A percentile compares a stretch with the other conserved stretches of the same genome.
These are phyloP conservation scores for Takifugu bimaculatus DNA, from an alignment of 2,113 vertebrate genomes.

Conservation along the genomic window DNA sequence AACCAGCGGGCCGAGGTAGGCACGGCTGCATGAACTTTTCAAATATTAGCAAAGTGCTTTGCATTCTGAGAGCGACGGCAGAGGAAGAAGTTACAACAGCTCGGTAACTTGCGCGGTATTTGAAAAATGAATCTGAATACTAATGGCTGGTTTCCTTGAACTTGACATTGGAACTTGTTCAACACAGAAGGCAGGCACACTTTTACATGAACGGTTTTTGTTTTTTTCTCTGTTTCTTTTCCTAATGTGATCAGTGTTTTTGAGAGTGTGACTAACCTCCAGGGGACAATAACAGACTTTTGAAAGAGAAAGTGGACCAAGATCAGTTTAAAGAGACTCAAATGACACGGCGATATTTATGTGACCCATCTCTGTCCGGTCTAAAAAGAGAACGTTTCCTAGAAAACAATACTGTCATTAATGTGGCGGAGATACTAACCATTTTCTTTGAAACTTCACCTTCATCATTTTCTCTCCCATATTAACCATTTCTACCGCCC, in stretches of 20 bases:
- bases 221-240: too few species aligned
- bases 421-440: neutral
- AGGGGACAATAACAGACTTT: neutral
- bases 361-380: too few species aligned
- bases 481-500: neutral
- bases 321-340: too few species aligned
- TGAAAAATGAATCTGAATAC: constrained; percentile 32
- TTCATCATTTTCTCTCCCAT: constrained; percentile 2
- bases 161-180: constrained; percentile 10
- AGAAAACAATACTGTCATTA: neutral
- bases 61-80: constrained; percentile 31
- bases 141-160: constrained; percentile 23
- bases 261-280: neutral
- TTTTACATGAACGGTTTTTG: neutral
- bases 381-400: too few species aligned
- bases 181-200: constrained; percentile 1
- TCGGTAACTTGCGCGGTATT: constrained; percentile 9
- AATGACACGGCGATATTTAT: too few species aligned
- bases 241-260: too few species aligned
- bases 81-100: constrained; percentile 32
- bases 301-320: too few species aligned
- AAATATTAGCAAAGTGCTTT: constrained; percentile 61
- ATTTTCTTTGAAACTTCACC: neutral
- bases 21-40: constrained; percentile 55
- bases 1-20: constrained; percentile 59